Conservation (phyloP, 2,888 invertebrate genomes). For the Perithous albicinctus region DNA sequence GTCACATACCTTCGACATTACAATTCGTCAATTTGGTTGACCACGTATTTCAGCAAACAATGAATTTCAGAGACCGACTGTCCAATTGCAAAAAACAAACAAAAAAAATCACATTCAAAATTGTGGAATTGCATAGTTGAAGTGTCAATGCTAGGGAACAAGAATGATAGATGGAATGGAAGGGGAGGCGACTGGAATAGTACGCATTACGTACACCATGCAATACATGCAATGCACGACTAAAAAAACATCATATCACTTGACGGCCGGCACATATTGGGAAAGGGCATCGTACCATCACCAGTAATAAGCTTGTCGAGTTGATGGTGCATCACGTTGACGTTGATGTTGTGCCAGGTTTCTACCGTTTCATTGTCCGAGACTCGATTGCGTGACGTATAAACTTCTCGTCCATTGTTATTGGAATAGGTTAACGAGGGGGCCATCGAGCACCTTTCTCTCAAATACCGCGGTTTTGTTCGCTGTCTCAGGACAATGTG, state of each 20-base stretch:
- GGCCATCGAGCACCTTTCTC: constrained; percentile 10
- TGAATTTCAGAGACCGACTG: background rate
- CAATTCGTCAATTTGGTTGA: background rate
- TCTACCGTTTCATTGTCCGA: constrained; percentile 49
- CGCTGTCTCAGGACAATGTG: background rate
- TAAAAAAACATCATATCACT: background rate
- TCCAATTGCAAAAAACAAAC: background rate
- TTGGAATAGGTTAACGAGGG: constrained; percentile 45
- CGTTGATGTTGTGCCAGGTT: constrained; percentile 3
- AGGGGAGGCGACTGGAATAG: background rate
- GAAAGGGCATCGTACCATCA: background rate
- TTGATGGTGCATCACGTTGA: background rate
- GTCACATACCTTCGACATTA: background rate
- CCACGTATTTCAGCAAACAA: background rate
- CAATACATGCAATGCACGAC: background rate
- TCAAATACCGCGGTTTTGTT: constrained; percentile 6
- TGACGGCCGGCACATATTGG: background rate
- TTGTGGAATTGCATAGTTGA: background rate
- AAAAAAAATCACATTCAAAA: background rate
- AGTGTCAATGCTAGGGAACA: background rate
- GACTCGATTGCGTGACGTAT: constrained; percentile 46
- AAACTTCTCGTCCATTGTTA: constrained; percentile 55
- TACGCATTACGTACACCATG: background rate
- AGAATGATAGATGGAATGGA: background rate
- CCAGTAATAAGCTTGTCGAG: constrained; percentile 37